phyloP scores from a whole-genome alignment of 2,888 invertebrate species.

The Peribatodes rhomboidaria region DNA sequence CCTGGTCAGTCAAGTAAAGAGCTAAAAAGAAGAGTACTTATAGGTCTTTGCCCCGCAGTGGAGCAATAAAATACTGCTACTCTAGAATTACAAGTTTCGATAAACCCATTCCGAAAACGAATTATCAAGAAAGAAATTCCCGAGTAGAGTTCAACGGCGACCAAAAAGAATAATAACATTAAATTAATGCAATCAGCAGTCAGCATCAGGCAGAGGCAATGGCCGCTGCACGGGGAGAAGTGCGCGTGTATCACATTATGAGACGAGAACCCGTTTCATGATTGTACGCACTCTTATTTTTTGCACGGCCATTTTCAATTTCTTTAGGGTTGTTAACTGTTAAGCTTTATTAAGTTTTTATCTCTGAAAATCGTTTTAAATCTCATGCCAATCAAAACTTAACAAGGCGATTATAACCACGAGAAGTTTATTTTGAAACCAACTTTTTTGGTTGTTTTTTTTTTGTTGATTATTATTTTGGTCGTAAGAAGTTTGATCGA shows the following conservation, averaged over 20 bases:
- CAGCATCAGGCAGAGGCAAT: slow-evolving; percentile 63
- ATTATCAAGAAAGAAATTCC: slow-evolving; percentile 26
- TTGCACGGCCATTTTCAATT: slow-evolving; percentile 41
- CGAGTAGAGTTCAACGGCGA: slow-evolving; percentile 39
- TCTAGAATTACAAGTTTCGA: slow-evolving; percentile 11
- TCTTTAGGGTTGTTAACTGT: slow-evolving; percentile 16
- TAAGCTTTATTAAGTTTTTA: no score
- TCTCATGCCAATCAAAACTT: not conserved
- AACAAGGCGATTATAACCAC: no score
- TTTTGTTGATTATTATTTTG: no score
- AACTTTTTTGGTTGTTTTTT: no score
- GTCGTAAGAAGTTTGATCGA: no score
- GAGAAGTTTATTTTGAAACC: no score
- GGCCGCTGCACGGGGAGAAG: slow-evolving; percentile 51
- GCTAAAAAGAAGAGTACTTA: not conserved
- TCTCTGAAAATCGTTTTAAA: not conserved
- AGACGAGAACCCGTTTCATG: slow-evolving; percentile 67
- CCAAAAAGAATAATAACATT: slow-evolving; percentile 52
- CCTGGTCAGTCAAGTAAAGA: not conserved
- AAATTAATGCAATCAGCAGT: slow-evolving; percentile 59
- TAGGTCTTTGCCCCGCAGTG: slow-evolving; percentile 9
- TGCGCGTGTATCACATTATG: slow-evolving; percentile 43
- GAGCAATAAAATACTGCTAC: slow-evolving; percentile 3
- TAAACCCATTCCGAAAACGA: slow-evolving; percentile 16
- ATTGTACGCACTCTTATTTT: slow-evolving; percentile 53